Base-by-base conservation (phyloP, 2,888 invertebrate genomes). In the Platerodrilus igneus region DNA sequence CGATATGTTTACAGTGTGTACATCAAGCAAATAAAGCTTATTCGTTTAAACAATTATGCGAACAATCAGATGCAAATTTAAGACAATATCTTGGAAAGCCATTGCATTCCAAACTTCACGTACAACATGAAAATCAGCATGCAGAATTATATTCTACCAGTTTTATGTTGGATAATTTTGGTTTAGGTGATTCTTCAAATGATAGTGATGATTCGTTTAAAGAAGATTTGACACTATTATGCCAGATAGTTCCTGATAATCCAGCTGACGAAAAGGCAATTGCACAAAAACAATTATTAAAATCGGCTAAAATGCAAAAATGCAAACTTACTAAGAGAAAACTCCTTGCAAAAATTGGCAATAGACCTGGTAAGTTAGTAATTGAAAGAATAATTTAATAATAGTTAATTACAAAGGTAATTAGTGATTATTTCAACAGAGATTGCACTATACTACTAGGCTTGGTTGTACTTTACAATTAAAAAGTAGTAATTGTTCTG, bases 31-130 rank as follows among this genome's bases (percentile, higher is more conserved):
- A 66, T 47, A 59, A 68, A 36, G 68, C 68, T 8, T 71, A 64
- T 51, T 63, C 70, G 4, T 73, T 73, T 50, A 71, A 70, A 55
- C 66, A 70, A 55, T 57, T 70, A 20, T 72, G 71, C 51, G 69
- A 70, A 55, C 67, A 68, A 38, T 70, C 72, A 1, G 70, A 72
- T 46, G 44, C 57, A 17, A 70, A 64, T 43, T 57, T 73, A 8
- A 58, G 69, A 21, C 63, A 65, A 41, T 70, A 66, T 42, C 49
- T 70, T 9, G 67, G 68, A 3, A 67, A 67, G 52, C 67, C 68
- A 3, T 37, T 56, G 18, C 47, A 45, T 35, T 47, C 47, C 9
- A 59, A 58, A 45, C 56, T 50, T 16, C 53, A 51, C 23, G 63
- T 62, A 44, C 55, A 58, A 48, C 60, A 60, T 47, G 54, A 57